Evolutionary conservation across 2,113 vertebrate genomes (phyloP).

Genomic region (Electrona antarctica): DNA sequence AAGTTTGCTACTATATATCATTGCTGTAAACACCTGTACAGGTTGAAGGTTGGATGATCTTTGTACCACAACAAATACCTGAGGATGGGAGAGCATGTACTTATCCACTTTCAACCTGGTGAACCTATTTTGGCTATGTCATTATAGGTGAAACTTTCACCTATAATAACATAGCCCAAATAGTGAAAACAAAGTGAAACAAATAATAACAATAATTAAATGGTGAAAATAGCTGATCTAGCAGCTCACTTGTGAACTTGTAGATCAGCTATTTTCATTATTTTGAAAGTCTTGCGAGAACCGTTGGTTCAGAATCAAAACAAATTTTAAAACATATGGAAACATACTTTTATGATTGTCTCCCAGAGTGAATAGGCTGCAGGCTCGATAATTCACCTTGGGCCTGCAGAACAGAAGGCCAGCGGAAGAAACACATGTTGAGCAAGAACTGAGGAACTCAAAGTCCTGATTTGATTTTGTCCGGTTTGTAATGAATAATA

Average conservation of each 20-base stretch:
- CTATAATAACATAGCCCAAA: background rate
- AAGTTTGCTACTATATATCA: constrained; percentile 33
- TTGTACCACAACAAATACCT: constrained; percentile 20
- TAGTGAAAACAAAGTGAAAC: too few relatives aligned
- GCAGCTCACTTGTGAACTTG: too few relatives aligned
- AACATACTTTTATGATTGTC: constrained; percentile 73
- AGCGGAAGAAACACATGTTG: background rate
- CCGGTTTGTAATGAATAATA: constrained; percentile 41
- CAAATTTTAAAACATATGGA: background rate
- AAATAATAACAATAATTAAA: too few relatives aligned
- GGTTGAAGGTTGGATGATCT: constrained; percentile 14
- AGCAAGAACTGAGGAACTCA: background rate
- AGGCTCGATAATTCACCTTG: constrained; percentile 61
- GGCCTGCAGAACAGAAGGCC: constrained; percentile 54
- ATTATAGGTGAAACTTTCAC: too few relatives aligned
- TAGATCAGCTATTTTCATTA: background rate
- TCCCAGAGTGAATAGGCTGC: constrained; percentile 50
- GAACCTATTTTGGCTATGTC: too few relatives aligned
- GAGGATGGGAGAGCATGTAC: constrained; percentile 9
- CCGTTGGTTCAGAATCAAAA: background rate
- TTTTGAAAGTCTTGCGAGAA: background rate
- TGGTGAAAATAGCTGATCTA: too few relatives aligned
- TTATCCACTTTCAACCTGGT: background rate
- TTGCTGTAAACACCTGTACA: constrained; percentile 19
- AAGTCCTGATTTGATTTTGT: constrained; percentile 14